These are phyloP conservation scores for Agonopterix alstromeriana DNA, from an alignment of 2,888 invertebrate genomes.

Conservation along the genomic window DNA sequence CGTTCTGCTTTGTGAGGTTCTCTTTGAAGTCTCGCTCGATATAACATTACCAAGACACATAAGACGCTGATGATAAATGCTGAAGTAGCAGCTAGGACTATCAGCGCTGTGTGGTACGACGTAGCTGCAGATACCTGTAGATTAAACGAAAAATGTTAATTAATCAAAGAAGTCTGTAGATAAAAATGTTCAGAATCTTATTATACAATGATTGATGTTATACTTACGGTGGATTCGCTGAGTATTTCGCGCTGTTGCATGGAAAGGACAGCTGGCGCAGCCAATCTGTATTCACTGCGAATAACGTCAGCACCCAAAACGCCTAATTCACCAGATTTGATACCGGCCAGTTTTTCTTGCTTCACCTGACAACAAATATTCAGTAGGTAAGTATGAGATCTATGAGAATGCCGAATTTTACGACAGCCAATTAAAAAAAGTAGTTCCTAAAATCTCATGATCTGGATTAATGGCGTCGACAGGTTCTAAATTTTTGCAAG, in stretches of 20 bases:
- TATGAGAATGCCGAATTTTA: too few species aligned
- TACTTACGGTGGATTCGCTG: conserved; percentile 78
- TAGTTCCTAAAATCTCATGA: too few species aligned
- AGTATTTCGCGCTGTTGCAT: conserved; percentile 82
- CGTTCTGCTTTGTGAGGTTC: conserved; percentile 74
- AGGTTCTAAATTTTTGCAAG: too few species aligned
- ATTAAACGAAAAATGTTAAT: neutral
- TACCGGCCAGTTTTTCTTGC: conserved; percentile 50
- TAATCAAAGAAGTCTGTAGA: too few species aligned
- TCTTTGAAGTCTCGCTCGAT: conserved; percentile 75
- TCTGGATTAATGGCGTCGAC: too few species aligned
- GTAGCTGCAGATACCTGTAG: conserved; percentile 77
- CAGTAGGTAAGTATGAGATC: too few species aligned
- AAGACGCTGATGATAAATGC: conserved; percentile 88
- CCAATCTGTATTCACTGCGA: conserved; percentile 61
- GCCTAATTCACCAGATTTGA: conserved; percentile 21
- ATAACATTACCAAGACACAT: conserved; percentile 84
- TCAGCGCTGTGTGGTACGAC: conserved; percentile 85
- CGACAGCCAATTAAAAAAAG: too few species aligned
- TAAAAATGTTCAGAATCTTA: too few species aligned
- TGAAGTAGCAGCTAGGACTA: conserved; percentile 86
- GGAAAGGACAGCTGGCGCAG: conserved; percentile 37
- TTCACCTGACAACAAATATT: conserved; percentile 42
- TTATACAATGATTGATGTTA: neutral
- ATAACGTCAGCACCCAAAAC: conserved; percentile 57